These are phyloP conservation scores for Thoracochromis brauschi DNA, from an alignment of 2,113 vertebrate genomes.

Conservation along the genomic window DNA sequence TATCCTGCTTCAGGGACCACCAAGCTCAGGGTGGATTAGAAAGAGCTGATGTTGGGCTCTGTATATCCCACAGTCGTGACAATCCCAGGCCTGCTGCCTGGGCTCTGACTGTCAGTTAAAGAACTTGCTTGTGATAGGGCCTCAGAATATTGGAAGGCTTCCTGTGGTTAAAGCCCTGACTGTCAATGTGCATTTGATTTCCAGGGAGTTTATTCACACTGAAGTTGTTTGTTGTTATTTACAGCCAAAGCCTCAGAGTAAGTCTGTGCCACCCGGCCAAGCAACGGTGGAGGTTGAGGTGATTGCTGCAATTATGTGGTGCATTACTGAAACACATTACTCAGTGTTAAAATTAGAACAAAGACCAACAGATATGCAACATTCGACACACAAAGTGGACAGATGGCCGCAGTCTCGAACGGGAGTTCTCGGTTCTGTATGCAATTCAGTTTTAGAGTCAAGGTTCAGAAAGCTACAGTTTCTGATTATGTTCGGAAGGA, in stretches of 20 bases:
- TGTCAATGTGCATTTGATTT: conserved; percentile 57
- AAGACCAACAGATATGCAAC: neutral
- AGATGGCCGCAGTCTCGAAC: neutral
- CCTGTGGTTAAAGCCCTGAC: conserved; percentile 44
- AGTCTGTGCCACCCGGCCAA: neutral
- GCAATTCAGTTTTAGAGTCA: neutral
- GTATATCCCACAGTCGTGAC: conserved; percentile 20
- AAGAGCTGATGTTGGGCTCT: conserved; percentile 9
- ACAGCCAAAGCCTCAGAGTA: conserved; percentile 20
- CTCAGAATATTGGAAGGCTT: conserved; percentile 46
- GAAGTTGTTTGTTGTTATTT: conserved; percentile 49
- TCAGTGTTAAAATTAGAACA: neutral
- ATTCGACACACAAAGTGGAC: neutral
- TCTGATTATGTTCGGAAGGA: neutral
- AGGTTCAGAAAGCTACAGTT: neutral
- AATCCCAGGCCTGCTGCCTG: neutral
- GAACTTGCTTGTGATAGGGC: conserved; percentile 22
- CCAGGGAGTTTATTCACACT: conserved; percentile 23
- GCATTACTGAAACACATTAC: neutral
- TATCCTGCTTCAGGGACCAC: conserved; percentile 14
- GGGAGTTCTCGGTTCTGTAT: neutral
- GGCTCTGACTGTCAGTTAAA: conserved; percentile 46
- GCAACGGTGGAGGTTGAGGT: neutral
- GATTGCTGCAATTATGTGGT: neutral
- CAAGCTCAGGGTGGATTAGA: conserved; percentile 17